Evolutionary conservation across 2,797 vertebrate genomes (phyloP).

Genomic region (Pitangus sulphuratus): DNA sequence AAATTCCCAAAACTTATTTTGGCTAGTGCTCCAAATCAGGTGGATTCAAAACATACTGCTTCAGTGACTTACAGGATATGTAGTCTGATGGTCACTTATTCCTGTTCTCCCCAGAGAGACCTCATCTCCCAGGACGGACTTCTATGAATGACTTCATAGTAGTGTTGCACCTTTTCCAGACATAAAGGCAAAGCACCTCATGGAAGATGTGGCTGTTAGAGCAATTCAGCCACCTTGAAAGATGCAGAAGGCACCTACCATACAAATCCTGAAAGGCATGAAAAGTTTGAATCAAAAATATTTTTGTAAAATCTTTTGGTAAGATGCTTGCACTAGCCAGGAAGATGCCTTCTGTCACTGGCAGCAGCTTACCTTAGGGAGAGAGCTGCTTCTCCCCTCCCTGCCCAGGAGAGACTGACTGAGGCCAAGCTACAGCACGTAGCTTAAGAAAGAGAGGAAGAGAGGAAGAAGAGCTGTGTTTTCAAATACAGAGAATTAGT

Average conservation of each 20-base stretch:
- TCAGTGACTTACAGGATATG: not conserved
- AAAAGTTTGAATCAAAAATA: not conserved
- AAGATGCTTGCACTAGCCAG: not conserved
- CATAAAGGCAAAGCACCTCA: not conserved
- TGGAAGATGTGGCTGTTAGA: not conserved
- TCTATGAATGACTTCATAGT: not conserved
- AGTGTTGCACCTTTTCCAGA: not conserved
- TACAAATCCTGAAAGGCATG: not conserved
- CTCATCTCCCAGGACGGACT: not conserved
- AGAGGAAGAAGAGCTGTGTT: not conserved
- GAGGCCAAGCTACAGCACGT: not conserved
- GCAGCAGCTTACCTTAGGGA: not conserved
- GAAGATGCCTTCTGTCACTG: not conserved
- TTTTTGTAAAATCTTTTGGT: not conserved
- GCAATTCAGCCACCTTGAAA: not conserved
- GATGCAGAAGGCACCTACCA: not conserved
- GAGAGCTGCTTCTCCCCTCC: not conserved
- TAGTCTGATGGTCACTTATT: not conserved
- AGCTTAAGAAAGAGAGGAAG: not conserved
- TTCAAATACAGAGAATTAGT: not conserved
- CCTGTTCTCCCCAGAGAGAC: not conserved
- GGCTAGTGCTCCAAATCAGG: not conserved
- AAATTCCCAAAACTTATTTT: not conserved
- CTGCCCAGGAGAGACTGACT: not conserved
- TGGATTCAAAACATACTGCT: not conserved